A percentile compares a stretch with the other conserved stretches of the same genome.
Conservation (phyloP, 2,113 vertebrate species). For the Anguilla rostrata region DNA sequence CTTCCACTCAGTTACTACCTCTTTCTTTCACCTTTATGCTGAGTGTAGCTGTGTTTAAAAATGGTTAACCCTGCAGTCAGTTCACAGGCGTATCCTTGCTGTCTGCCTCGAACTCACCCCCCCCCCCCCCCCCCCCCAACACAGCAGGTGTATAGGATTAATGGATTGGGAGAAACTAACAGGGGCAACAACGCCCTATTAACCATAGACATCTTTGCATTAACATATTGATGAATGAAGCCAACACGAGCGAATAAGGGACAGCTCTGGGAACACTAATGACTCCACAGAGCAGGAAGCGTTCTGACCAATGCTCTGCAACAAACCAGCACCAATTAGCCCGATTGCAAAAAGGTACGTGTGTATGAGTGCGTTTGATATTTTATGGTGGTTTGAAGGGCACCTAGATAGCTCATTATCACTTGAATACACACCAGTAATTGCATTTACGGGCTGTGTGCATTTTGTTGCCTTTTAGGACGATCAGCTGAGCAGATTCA, state of each 20-base stretch:
- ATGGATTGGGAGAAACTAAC: neutral
- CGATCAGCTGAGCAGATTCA: neutral
- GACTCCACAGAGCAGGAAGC: conserved; percentile 29
- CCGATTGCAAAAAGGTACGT: conserved; percentile 42
- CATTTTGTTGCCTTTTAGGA: neutral
- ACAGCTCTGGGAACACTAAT: conserved; percentile 37
- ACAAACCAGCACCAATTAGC: conserved; percentile 52
- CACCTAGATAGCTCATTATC: neutral
- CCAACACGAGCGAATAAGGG: conserved; percentile 17
- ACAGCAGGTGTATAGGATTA: neutral
- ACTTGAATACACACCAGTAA: neutral
- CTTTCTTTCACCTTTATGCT: neutral
- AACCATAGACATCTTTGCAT: neutral
- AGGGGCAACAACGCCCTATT: neutral
- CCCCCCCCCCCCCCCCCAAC: neutral
- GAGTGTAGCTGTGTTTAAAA: neutral
- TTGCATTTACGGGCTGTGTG: neutral
- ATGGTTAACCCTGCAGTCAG: neutral
- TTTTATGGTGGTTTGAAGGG: neutral
- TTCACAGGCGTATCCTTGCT: neutral
- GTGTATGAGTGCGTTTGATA: neutral
- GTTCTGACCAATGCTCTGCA: conserved; percentile 33
- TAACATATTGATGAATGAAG: conserved; percentile 16
- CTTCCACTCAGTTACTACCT: neutral
- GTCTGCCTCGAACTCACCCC: neutral